Base-by-base conservation (phyloP, 2,888 invertebrate species). In the Mimachlamys varia region DNA sequence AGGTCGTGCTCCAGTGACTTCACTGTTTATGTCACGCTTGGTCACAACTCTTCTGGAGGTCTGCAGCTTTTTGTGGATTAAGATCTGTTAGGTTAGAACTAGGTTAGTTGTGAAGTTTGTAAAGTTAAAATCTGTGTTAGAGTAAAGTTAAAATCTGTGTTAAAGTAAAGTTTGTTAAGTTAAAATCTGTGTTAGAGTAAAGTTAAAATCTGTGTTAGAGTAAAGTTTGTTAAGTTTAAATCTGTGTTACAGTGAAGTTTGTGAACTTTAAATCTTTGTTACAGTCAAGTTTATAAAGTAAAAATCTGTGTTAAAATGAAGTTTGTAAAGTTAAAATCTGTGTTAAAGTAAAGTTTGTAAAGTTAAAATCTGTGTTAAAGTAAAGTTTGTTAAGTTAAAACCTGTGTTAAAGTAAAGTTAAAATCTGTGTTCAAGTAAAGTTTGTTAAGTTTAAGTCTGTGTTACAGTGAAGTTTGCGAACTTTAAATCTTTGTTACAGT, bases 1-100 rank as follows among this genome's bases (percentile, higher is more conserved):
- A 76, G 76, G 76, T 76, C 76, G 33, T 15, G 76, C 76, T 33
- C 33, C 76, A 76, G 76, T 12, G 76, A 76, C 33, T 76, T 33
- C 76, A 76, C 33, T 76, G 76, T 76, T 76, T 76, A 76, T 76
- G 76, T 76, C 76, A 76, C 27, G 76, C 76, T 33, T 76, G 76
- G 33, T 76, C 2, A 27, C 19, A 76, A 12, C 76, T 76, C 33
- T 76, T 15, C 33, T 33, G 76, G 76, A 76, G 76, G 76, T 76
- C 76, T 76, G 76, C 76, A 22, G 13, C 76, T 33, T 0, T 17
- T 27, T 13, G 76, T 33, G 2, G 27, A 7, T 4, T 12, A 76
- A 76, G 76, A 10, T 76, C 33, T 22, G 22, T 19, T 33, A 76
- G 76, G 33, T 33, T 76, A 13, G 13, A 76, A 33, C 76, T 76